phyloP scores from a whole-genome alignment of 2,797 vertebrate genomes.

The Lophotriccus pileatus region DNA sequence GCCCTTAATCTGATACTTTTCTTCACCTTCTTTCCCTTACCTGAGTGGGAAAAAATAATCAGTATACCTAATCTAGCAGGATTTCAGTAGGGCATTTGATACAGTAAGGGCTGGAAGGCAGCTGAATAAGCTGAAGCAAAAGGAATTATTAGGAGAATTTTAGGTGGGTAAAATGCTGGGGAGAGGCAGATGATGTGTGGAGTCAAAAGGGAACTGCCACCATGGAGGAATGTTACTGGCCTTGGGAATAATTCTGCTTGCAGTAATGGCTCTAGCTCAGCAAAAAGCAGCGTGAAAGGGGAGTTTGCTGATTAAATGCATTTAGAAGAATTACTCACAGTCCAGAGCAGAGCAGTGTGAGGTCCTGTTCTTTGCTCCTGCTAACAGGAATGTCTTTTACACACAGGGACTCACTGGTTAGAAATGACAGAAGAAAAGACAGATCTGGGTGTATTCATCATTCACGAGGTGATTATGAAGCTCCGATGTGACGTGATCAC shows the following conservation, averaged over 20 bases:
- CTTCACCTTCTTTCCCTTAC: conserved; percentile 23
- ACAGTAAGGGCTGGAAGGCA: conserved; percentile 4
- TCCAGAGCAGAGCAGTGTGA: conserved; percentile 22
- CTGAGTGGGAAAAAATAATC: background rate
- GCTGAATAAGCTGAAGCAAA: background rate
- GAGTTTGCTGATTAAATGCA: conserved; percentile 62
- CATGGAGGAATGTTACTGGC: conserved; percentile 47
- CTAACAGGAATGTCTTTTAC: conserved; percentile 26
- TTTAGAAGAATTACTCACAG: conserved; percentile 60
- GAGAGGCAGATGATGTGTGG: conserved; percentile 16
- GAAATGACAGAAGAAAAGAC: conserved; percentile 32
- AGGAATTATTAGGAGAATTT: conserved; percentile 9
- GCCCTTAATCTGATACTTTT: conserved; percentile 43
- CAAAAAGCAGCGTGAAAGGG: conserved; percentile 35
- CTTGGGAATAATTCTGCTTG: conserved; percentile 57
- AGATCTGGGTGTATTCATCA: conserved; percentile 51
- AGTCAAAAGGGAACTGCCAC: conserved; percentile 58
- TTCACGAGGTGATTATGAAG: conserved; percentile 6
- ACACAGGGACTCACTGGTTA: background rate
- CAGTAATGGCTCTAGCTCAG: conserved; percentile 55
- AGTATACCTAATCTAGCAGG: background rate
- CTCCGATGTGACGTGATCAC: background rate
- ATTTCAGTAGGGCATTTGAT: conserved; percentile 1
- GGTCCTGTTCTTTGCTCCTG: conserved; percentile 25
- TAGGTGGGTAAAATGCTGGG: background rate